Evolutionary conservation across 2,113 vertebrate genomes (phyloP).

Genomic region (Oncorhynchus gorbuscha): DNA sequence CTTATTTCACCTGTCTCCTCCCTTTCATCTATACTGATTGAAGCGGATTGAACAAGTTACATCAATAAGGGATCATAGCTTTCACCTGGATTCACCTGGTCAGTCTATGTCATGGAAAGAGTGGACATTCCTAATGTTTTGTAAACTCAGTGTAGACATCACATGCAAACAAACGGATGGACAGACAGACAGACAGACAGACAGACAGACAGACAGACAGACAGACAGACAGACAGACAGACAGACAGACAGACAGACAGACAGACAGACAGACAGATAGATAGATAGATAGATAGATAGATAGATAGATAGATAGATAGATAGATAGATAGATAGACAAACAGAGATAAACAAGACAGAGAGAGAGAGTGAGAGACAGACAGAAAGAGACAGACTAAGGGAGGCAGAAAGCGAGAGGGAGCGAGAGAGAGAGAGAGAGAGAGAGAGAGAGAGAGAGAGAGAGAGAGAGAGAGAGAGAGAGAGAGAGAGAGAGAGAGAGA

Average conservation of each 20-base stretch:
- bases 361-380: not conserved
- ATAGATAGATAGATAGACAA: constrained; percentile 6
- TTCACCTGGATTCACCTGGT: no score
- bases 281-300: not conserved
- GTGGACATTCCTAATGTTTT: no score
- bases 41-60: no score
- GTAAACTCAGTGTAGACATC: no score
- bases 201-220: constrained; percentile 26
- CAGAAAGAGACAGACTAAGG: constrained; percentile 13
- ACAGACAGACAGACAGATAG: constrained; percentile 15
- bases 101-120: no score
- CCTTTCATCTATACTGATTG: no score
- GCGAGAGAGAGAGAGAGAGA: constrained; percentile 1
- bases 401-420: not conserved
- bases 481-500: constrained; percentile 3
- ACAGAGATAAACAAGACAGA: not conserved
- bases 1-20: no score
- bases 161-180: no score
- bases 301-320: not conserved
- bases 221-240: not conserved
- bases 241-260: no score
- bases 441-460: not conserved
- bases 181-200: constrained; percentile 4
- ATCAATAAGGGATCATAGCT: no score
- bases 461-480: not conserved